Evolutionary conservation across 2,888 invertebrate species (phyloP), one percentile per base, ranked within the genome.

Genomic region (Acholoe squamosa): DNA sequence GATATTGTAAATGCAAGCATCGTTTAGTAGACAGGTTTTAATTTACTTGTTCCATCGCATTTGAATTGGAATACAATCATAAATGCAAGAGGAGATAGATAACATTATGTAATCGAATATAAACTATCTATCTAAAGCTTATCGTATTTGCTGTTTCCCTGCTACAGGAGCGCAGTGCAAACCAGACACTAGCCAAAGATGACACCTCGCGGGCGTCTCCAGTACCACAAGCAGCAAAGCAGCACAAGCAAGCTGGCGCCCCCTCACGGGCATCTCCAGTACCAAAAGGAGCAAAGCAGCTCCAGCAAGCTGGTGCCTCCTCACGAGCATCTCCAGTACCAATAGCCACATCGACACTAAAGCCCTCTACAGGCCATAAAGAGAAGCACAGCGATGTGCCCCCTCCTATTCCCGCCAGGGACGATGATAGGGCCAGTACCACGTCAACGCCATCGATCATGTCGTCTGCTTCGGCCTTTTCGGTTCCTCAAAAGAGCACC

Each of bases 401-500:
- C 25, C 76, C 31, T 1, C 22, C 25, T 7, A 7, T 28, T n/a
- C 76, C 31, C 76, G 25, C 76, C 76, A 76, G 76, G 31, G 31
- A 14, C 25, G 31, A 25, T 5, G 76, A 76, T 25, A 31, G 76
- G 7, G 76, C 76, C 12, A n/a, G 22, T 3, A 61, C 22, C 3
- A 61, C 71, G n/a, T 14, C 28, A 22, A 5, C 31, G 0, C 28
- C 71, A 22, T 14, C 25, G n/a, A 71, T 28, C 3, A 71, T 71
- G 71, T 71, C 71, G 25, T 28, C 71, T 28, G 25, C 71, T 28
- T 71, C 71, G 31, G 71, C 71, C 28, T 71, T 71, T 25, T 71
- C 71, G 5, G 71, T 28, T 5, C 71, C 71, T 3, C 0, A n/a
- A 71, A n/a, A 14, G 12, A 7, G 28, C 25, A 25, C 14, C 28